phyloP scores from a whole-genome alignment of 2,888 invertebrate species.

The Oegoconia quadripuncta region DNA sequence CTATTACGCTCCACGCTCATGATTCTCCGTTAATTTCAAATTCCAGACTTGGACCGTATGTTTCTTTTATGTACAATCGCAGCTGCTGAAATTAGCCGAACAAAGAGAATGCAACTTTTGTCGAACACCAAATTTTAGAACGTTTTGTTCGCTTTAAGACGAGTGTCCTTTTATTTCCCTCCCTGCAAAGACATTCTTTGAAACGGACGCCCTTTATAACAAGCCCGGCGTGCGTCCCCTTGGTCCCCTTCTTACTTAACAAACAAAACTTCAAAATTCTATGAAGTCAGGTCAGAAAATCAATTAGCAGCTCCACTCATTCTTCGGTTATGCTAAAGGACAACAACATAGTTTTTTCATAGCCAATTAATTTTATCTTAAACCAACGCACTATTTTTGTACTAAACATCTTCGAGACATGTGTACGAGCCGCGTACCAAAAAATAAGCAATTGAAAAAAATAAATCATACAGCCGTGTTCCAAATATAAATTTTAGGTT shows the following conservation, averaged over 20 bases:
- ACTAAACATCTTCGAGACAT: slow-evolving; percentile 53
- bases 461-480: slow-evolving; percentile 61
- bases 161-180: slow-evolving; percentile 52
- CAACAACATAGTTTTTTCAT: slow-evolving; percentile 31
- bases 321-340: slow-evolving; percentile 32
- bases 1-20: slow-evolving; percentile 64
- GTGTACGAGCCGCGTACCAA: slow-evolving; percentile 43
- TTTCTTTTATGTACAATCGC: slow-evolving; percentile 58
- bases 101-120: slow-evolving; percentile 71
- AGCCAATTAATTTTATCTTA: slow-evolving; percentile 40
- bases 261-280: slow-evolving; percentile 34
- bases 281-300: slow-evolving; percentile 52
- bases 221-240: slow-evolving; percentile 41
- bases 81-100: slow-evolving; percentile 61
- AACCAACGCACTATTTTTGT: slow-evolving; percentile 45
- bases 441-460: slow-evolving; percentile 48
- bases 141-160: slow-evolving; percentile 59
- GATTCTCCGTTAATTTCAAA: slow-evolving; percentile 69
- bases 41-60: slow-evolving; percentile 56
- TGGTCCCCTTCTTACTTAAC: too few species aligned
- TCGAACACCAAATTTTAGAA: slow-evolving; percentile 54
- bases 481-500: slow-evolving; percentile 60
- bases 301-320: slow-evolving; percentile 51
- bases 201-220: slow-evolving; percentile 64
- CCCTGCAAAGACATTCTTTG: slow-evolving; percentile 59